Percentiles rank a stretch among this genome's conserved stretches.
Conservation (phyloP, 2,113 vertebrate genomes). For the Orthochromis malagaraziensis region DNA sequence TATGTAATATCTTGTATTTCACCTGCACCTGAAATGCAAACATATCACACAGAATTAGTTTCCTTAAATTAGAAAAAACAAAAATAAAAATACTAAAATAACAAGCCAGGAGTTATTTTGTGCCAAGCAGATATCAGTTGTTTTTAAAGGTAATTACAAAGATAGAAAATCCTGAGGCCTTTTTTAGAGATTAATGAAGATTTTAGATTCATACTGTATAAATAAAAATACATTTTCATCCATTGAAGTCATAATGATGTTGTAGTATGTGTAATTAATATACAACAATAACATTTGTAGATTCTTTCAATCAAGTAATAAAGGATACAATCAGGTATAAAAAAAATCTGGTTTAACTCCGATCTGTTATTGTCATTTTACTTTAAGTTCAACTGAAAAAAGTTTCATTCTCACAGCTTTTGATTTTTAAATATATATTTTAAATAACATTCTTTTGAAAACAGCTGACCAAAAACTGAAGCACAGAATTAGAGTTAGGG, state of each 20-base stretch:
- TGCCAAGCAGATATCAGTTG: fast-evolving
- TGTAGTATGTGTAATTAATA: not conserved
- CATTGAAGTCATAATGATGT: not conserved
- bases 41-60: fast-evolving
- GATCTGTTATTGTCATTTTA: fast-evolving
- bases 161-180: not conserved
- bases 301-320: not conserved
- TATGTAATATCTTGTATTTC: not conserved
- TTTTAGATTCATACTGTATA: not conserved
- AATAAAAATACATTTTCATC: not conserved
- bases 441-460: not conserved
- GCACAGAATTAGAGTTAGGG: not conserved
- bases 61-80: not conserved
- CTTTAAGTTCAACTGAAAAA: not conserved
- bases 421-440: not conserved
- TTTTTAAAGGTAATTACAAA: not conserved
- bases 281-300: fast-evolving
- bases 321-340: not conserved
- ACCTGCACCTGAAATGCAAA: fast-evolving
- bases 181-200: not conserved
- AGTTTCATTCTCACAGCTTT: fast-evolving
- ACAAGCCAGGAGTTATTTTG: not conserved
- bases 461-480: not conserved
- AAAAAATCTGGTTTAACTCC: fast-evolving
- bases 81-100: not conserved